Percentiles rank a stretch among this genome's conserved stretches.
Evolutionary conservation across 1,140 invertebrate genomes (phyloP).

Genomic region (Ganaspis sp.): DNA sequence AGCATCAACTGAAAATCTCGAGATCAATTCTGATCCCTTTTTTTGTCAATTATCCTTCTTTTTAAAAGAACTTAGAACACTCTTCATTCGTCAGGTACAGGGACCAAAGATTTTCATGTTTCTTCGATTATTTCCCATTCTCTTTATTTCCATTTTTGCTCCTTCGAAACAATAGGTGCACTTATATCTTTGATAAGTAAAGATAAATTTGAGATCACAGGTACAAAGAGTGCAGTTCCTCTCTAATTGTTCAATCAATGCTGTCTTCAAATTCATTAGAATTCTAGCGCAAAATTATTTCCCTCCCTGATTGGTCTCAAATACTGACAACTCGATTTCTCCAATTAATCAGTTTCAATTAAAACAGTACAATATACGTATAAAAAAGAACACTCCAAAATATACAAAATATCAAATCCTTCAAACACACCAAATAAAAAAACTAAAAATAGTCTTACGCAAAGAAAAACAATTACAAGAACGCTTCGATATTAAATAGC

Average conservation of each 20-base stretch:
- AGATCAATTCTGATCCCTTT: background rate
- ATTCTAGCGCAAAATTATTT: background rate
- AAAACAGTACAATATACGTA: too few relatives aligned
- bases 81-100: conserved; percentile 54
- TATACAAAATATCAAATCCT: background rate
- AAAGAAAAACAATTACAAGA: background rate
- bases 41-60: conserved; percentile 25
- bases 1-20: background rate
- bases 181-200: conserved; percentile 51
- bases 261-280: background rate
- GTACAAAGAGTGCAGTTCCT: conserved; percentile 29
- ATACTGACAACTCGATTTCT: background rate
- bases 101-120: conserved; percentile 55
- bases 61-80: conserved; percentile 47
- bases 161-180: conserved; percentile 18
- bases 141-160: conserved; percentile 32
- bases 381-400: background rate
- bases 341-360: background rate
- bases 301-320: conserved; percentile 14
- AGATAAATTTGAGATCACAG: conserved; percentile 55
- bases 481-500: too few relatives aligned
- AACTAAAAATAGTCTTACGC: background rate
- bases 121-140: conserved; percentile 30
- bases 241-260: background rate
- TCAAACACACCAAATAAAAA: background rate